Conservation (phyloP, 2,888 invertebrate genomes). For the Rhyacophila evoluta region DNA sequence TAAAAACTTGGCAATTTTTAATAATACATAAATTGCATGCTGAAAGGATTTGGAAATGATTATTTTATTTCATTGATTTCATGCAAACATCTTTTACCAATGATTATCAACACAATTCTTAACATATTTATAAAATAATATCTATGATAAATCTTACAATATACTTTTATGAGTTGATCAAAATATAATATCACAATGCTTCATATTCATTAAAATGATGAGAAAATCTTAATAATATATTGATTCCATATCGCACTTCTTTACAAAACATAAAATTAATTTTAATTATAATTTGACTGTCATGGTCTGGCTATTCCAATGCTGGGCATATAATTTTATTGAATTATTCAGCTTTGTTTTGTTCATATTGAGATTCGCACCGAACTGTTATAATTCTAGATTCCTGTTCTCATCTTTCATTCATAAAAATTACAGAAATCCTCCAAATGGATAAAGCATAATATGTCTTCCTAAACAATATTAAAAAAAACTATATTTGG, state of each 20-base stretch:
- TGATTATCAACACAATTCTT: neutral
- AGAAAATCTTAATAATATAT: neutral
- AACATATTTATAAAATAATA: neutral
- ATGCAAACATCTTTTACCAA: too few species aligned
- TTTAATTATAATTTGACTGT: neutral
- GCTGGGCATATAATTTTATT: too few species aligned
- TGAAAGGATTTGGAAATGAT: neutral
- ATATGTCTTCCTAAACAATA: too few species aligned
- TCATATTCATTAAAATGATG: neutral
- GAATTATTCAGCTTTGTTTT: too few species aligned
- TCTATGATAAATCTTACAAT: neutral
- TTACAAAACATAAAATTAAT: too few species aligned
- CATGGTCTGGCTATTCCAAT: neutral
- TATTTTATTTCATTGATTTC: too few species aligned
- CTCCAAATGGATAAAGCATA: too few species aligned
- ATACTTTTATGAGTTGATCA: neutral
- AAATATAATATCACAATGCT: neutral
- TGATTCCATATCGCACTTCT: neutral
- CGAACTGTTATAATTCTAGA: too few species aligned
- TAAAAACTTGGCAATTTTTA: too few species aligned
- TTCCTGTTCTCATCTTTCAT: too few species aligned
- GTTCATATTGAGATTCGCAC: slow-evolving; percentile 1
- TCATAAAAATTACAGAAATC: too few species aligned
- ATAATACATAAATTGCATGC: neutral
- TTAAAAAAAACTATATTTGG: too few species aligned